Conservation (phyloP, 2,797 vertebrate species). For the Cuculus canorus region DNA sequence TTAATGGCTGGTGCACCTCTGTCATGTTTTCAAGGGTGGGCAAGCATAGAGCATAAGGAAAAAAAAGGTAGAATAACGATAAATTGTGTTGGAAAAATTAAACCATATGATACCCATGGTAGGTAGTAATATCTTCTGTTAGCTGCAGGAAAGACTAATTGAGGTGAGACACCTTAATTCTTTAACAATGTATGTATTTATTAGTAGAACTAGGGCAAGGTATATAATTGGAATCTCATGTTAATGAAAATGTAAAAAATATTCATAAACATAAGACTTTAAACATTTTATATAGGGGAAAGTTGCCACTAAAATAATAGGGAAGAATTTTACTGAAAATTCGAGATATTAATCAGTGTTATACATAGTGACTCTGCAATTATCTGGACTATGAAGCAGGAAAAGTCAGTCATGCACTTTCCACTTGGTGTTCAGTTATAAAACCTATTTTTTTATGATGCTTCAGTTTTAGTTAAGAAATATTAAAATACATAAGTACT, state of each 20-base stretch:
- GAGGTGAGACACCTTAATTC: background rate
- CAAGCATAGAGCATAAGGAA: background rate
- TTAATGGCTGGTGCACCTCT: background rate
- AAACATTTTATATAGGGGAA: background rate
- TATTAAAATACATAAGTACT: background rate
- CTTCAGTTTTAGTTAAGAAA: background rate
- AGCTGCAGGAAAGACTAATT: background rate
- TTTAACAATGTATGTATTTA: background rate
- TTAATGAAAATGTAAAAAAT: background rate
- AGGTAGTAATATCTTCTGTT: background rate
- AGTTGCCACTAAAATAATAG: background rate
- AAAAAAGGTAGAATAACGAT: background rate
- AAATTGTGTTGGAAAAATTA: background rate
- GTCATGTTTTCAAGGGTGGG: background rate
- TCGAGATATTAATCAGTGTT: background rate
- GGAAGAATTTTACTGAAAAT: background rate
- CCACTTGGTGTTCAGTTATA: background rate
- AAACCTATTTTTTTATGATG: background rate
- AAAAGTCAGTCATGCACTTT: background rate
- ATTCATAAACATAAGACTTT: background rate
- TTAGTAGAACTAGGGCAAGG: background rate
- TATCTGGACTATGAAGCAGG: background rate
- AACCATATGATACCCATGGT: background rate
- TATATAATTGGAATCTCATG: background rate
- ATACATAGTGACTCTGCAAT: background rate